Evolutionary conservation across 2,888 invertebrate genomes (phyloP).

Genomic region (Stenodera caucasica): DNA sequence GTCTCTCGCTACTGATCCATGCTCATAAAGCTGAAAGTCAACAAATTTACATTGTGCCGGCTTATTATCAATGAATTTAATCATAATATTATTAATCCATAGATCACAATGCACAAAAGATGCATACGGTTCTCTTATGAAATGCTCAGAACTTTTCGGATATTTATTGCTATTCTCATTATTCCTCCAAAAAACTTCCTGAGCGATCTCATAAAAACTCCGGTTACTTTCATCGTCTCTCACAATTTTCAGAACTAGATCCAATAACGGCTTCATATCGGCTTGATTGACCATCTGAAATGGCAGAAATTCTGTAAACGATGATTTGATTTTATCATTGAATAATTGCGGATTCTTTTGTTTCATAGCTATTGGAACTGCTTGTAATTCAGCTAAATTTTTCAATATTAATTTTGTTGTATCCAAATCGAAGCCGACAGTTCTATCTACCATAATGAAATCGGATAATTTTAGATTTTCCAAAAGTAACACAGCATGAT

Average conservation of each 20-base stretch:
- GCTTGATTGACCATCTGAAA: background rate
- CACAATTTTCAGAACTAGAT: too few species aligned
- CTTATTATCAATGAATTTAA: constrained; percentile 48
- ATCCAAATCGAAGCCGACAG: constrained; percentile 14
- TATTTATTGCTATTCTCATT: too few species aligned
- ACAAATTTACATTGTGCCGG: constrained; percentile 34
- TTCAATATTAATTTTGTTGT: constrained; percentile 9
- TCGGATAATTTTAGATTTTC: constrained; percentile 58
- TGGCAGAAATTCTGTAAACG: background rate
- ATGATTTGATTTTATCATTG: constrained; percentile 5
- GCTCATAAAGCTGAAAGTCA: constrained; percentile 39
- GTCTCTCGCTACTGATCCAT: constrained; percentile 35
- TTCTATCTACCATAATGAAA: constrained; percentile 41
- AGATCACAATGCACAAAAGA: constrained; percentile 61
- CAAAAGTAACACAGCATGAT: constrained; percentile 58
- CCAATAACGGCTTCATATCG: too few species aligned
- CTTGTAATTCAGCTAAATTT: constrained; percentile 15
- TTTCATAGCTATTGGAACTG: constrained; percentile 15
- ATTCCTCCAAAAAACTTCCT: too few species aligned
- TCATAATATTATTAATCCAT: constrained; percentile 64
- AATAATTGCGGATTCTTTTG: constrained; percentile 10
- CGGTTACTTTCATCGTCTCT: background rate
- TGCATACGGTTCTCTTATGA: constrained; percentile 54
- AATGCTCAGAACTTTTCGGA: background rate
- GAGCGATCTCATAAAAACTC: too few species aligned